phyloP scores from a whole-genome alignment of 2,797 vertebrate species.

The Falco cherrug region DNA sequence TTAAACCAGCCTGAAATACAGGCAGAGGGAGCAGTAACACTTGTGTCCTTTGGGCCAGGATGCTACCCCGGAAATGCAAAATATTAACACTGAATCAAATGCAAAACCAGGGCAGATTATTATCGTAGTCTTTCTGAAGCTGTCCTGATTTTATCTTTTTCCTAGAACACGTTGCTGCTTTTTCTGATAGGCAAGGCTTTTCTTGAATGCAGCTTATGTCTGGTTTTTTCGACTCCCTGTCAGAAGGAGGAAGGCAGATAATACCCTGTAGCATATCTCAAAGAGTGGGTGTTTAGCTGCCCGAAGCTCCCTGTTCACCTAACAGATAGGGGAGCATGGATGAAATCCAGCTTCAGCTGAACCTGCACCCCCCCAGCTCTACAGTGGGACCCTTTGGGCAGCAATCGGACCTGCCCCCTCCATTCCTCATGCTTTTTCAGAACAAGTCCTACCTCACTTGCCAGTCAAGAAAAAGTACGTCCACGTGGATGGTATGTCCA shows the following conservation, averaged over 20 bases:
- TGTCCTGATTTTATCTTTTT: neutral
- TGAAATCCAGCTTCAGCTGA: neutral
- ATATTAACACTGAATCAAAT: neutral
- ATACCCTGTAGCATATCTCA: neutral
- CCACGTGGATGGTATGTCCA: neutral
- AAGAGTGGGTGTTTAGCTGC: neutral
- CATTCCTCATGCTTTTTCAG: neutral
- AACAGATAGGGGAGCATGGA: neutral
- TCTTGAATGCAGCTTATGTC: neutral
- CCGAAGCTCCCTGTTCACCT: neutral
- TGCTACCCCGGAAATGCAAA: neutral
- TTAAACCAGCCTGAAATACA: neutral
- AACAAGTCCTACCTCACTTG: neutral
- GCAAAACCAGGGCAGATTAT: rapidly evolving
- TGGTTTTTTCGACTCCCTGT: neutral
- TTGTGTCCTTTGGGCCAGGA: neutral
- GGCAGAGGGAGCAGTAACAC: neutral
- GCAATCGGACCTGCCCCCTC: neutral
- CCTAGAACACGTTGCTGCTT: neutral
- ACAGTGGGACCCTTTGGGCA: neutral
- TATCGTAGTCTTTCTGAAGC: neutral
- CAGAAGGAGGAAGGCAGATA: neutral
- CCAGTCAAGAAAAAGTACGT: neutral
- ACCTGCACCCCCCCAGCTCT: neutral
- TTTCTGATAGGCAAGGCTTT: neutral